Percentiles rank a stretch among this genome's conserved stretches.
These are phyloP conservation scores for Ammodytes dubius DNA, from an alignment of 2,113 vertebrate species.

Conservation along the genomic window DNA sequence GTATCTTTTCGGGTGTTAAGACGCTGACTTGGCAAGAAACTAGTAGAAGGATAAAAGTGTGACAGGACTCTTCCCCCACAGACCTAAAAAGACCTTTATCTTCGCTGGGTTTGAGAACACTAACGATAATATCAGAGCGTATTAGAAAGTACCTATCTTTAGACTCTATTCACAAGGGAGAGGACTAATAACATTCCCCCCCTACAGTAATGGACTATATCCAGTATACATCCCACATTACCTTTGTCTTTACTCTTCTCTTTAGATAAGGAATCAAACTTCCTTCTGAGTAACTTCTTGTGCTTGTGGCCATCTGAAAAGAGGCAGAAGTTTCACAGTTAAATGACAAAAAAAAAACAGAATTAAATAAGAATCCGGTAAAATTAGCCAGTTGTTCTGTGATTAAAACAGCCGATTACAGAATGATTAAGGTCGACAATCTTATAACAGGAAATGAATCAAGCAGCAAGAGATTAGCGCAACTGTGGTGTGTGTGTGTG, in stretches of 20 bases:
- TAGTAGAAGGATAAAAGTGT: conserved; percentile 42
- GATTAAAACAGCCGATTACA: neutral
- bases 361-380: neutral
- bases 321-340: conserved; percentile 10
- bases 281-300: conserved; percentile 95
- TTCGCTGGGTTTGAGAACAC: conserved; percentile 37
- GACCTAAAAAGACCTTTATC: conserved; percentile 27
- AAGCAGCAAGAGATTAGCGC: neutral
- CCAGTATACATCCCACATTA: conserved; percentile 70
- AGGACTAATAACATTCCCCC: neutral
- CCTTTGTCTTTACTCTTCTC: conserved; percentile 98
- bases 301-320: conserved; percentile 94
- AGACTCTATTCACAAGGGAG: neutral
- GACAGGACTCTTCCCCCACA: conserved; percentile 34
- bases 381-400: neutral
- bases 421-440: neutral
- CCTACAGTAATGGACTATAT: neutral
- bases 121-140: conserved; percentile 1
- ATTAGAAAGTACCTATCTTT: conserved; percentile 7
- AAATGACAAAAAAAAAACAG: neutral
- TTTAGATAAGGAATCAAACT: conserved; percentile 96
- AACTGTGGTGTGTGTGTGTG: neutral
- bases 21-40: conserved; percentile 45
- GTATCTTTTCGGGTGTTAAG: conserved; percentile 56
- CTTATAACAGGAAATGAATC: neutral